phyloP scores from a whole-genome alignment of 2,888 invertebrate species.

The Chymomyza fuscimana region DNA sequence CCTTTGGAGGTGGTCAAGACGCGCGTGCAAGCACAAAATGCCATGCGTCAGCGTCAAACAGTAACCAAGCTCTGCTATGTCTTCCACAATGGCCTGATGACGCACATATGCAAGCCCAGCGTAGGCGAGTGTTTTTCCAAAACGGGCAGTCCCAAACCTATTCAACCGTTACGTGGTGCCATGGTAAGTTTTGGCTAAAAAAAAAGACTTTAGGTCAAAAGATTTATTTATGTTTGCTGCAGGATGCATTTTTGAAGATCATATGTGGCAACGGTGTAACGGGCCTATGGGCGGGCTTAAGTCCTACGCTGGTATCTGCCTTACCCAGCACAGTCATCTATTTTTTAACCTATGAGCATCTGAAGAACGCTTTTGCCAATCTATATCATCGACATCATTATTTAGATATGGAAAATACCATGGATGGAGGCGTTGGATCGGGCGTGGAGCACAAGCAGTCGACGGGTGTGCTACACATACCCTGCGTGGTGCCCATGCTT shows the following conservation, averaged over 20 bases:
- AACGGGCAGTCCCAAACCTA: constrained; percentile 6
- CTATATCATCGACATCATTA: constrained; percentile 21
- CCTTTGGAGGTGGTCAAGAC: constrained; percentile 99
- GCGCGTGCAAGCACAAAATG: constrained; percentile 90
- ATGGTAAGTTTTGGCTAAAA: constrained; percentile 79
- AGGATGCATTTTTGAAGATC: constrained; percentile 98
- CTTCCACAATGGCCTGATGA: constrained; percentile 98
- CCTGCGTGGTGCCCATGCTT: constrained; percentile 82
- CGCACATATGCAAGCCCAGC: constrained; percentile 92
- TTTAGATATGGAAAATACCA: constrained; percentile 80
- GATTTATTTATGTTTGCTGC: constrained; percentile 33
- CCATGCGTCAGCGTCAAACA: constrained; percentile 84
- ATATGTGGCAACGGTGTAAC: constrained; percentile 90
- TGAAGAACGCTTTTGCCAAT: constrained; percentile 83
- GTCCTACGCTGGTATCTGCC: constrained; percentile 95
- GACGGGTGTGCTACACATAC: constrained; percentile 16
- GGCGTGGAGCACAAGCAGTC: background rate
- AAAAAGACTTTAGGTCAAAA: background rate
- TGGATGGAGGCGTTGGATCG: constrained; percentile 81
- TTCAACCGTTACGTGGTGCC: constrained; percentile 83
- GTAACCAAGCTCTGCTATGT: constrained; percentile 92
- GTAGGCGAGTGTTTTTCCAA: constrained; percentile 42
- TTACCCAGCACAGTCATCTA: constrained; percentile 97
- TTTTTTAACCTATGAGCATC: constrained; percentile 96
- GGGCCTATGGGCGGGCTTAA: constrained; percentile 97